Base-by-base conservation (phyloP, 2,888 invertebrate species). In the Agriopis aurantiaria region DNA sequence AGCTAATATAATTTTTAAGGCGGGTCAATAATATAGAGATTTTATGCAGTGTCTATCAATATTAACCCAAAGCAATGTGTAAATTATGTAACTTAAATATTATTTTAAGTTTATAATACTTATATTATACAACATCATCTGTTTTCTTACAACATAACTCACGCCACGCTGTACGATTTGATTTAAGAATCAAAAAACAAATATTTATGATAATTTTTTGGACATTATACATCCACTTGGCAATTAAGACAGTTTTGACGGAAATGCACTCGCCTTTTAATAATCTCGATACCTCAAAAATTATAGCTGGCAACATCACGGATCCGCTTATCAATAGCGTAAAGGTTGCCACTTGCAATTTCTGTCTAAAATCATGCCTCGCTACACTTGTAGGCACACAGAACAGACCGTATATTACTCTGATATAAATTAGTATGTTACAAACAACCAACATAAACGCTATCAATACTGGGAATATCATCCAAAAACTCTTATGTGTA, bases 271-370 rank as follows among this genome's bases (percentile, higher is more conserved):
- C 33, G 8, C 3, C 10, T 11, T 59, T 7, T 5, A 59, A 49
- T 8, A 48, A 48, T 48, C 46, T 59, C 10, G 33, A 59, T 8
- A 9, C 33, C 3, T 59, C 59, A 46, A 59, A 49, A 48, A 59
- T 9, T 23, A 59, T 12, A 12, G 59, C 59, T 33, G 59, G 59
- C 23, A 49, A 12, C 59, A 59, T 59, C 48, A 59, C 40, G 17
- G 14, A 33, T n/a, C 59, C 59, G 40, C 59, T 49, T 11, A 48
- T n/a, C 33, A 59, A n/a, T 8, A 59, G 40, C 8, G 12, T 59
- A 0, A 59, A 7, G 0, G 59, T 59, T 8, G 59, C 48, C 10
- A 59, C 59, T 40, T 49, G 48, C 33, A 11, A 40, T 49, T 48
- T 59, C 45, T 59, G n/a, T 8, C 11, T 59, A 33, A 33, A 48